A percentile compares a stretch with the other conserved stretches of the same genome.
Conservation (phyloP, 2,797 vertebrate species). For the Arrhamphus sclerolepis region DNA sequence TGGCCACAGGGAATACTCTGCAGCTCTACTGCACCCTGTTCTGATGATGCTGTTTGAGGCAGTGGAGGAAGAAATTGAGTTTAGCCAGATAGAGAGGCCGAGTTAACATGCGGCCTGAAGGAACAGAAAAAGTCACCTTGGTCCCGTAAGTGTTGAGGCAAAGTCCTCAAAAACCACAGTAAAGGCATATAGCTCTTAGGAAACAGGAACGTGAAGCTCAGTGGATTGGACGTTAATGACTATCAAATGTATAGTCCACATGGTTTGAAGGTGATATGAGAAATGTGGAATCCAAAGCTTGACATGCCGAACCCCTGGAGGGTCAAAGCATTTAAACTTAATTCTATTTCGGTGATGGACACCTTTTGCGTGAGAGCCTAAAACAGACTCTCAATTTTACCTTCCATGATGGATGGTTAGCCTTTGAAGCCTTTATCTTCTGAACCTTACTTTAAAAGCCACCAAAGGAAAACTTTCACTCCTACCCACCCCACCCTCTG, state of each 20-base stretch:
- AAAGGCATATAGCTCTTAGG: slow-evolving; percentile 44
- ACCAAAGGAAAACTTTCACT: slow-evolving; percentile 72
- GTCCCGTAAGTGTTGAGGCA: slow-evolving; percentile 64
- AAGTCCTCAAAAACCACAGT: slow-evolving; percentile 59
- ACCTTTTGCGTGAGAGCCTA: slow-evolving; percentile 54
- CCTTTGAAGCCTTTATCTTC: slow-evolving; percentile 68
- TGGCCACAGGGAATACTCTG: slow-evolving; percentile 72
- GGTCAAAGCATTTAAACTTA: slow-evolving; percentile 49
- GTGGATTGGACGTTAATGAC: slow-evolving; percentile 68
- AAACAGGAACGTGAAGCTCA: slow-evolving; percentile 57
- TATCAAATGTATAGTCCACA: slow-evolving; percentile 63
- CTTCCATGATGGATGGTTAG: slow-evolving; percentile 64
- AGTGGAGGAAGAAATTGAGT: slow-evolving; percentile 81
- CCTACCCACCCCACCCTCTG: slow-evolving; percentile 37
- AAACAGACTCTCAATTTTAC: slow-evolving; percentile 48
- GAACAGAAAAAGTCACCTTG: slow-evolving; percentile 68
- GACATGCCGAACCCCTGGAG: slow-evolving; percentile 42
- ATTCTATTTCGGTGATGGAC: slow-evolving; percentile 45
- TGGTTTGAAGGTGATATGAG: slow-evolving; percentile 39
- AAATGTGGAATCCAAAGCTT: slow-evolving; percentile 54
- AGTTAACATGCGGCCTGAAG: slow-evolving; percentile 80
- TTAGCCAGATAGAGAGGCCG: slow-evolving; percentile 75
- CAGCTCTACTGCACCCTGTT: slow-evolving; percentile 59
- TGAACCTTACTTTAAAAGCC: slow-evolving; percentile 74
- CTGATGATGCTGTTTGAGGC: slow-evolving; percentile 79